phyloP scores from a whole-genome alignment of 2,888 invertebrate species.

The Chaetoderma sp. region DNA sequence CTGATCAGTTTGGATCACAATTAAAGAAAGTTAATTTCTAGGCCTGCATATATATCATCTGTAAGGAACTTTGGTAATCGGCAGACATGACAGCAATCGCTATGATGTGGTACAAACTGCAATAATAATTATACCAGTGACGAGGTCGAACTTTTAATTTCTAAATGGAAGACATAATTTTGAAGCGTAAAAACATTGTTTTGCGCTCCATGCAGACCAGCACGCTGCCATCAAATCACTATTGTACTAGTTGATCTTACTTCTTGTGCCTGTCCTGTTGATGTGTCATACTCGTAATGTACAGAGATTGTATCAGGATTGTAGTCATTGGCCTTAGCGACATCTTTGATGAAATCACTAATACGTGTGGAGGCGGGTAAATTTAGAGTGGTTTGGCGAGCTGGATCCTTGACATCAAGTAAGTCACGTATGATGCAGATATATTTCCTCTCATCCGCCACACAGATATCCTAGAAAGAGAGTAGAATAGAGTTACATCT shows the following conservation, averaged over 20 bases:
- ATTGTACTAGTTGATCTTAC: conserved; percentile 14
- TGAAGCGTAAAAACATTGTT: too few relatives aligned
- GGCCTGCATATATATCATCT: too few relatives aligned
- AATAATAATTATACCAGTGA: too few relatives aligned
- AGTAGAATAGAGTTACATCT: background rate
- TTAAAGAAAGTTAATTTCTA: too few relatives aligned
- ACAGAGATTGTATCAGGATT: conserved; percentile 71
- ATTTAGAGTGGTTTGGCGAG: conserved; percentile 59
- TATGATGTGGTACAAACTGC: too few relatives aligned
- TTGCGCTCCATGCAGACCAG: too few relatives aligned
- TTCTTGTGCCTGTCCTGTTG: conserved; percentile 37
- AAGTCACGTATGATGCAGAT: conserved; percentile 71
- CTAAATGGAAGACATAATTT: too few relatives aligned
- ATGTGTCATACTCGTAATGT: conserved; percentile 47
- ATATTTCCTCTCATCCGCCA: conserved; percentile 61
- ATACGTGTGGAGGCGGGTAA: conserved; percentile 71
- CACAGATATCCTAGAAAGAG: conserved; percentile 42
- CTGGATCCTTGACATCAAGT: conserved; percentile 55
- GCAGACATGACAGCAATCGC: too few relatives aligned
- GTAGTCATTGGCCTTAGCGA: conserved; percentile 71
- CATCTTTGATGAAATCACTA: conserved; percentile 71
- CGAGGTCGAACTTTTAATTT: too few relatives aligned
- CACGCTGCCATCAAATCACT: too few relatives aligned
- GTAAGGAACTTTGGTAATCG: too few relatives aligned
- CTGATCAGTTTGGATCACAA: too few relatives aligned